Base-by-base conservation (phyloP, 2,888 invertebrate species). In the Andrena trimmerana region DNA sequence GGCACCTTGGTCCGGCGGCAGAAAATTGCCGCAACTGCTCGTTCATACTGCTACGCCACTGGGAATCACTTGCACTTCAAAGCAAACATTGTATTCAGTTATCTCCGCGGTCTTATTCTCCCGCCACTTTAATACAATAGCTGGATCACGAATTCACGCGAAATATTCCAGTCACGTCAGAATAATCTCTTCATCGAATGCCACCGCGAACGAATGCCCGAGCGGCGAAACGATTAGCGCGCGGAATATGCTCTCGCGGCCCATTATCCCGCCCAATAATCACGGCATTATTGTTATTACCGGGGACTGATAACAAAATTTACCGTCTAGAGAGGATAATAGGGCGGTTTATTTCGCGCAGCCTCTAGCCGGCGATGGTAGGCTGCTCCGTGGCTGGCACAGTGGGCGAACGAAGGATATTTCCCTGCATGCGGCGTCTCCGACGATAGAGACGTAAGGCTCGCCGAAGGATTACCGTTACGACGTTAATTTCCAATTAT, bases 401-500 rank as follows among this genome's bases (percentile, higher is more conserved):
- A 57, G 57, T 20, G 24, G 57, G 1, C 57, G 10, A 24, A 20
- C 13, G 24, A 13, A 20, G 27, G 24, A 13, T 42, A 42, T 63
- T 63, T 65, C 29, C 16, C 16, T 7, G 24, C 16, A 24, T 2
- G 27, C 24, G 1, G 7, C 36, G 59, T 36, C 24, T 2, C 2
- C 31, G 57, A n/a, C 27, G 57, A 59, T 69, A 59, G 57, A 57
- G 24, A 74, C 67, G 48, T 59, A 74, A 67, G 33, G 67, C 31
- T 50, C 31, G 36, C 16, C 63, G 16, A 2, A 33, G 27, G 13
- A 50, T 50, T 31, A 48, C 48, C 67, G 74, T 31, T 67, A 31
- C 24, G 33, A 33, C 33, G 62, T 72, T 72, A 52, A 74, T 74
- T 74, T 67, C 48, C 67, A 74, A 74, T 74, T 74, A 74, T 60